Conservation (phyloP, 2,113 vertebrate genomes). For the Piprites chloris region DNA sequence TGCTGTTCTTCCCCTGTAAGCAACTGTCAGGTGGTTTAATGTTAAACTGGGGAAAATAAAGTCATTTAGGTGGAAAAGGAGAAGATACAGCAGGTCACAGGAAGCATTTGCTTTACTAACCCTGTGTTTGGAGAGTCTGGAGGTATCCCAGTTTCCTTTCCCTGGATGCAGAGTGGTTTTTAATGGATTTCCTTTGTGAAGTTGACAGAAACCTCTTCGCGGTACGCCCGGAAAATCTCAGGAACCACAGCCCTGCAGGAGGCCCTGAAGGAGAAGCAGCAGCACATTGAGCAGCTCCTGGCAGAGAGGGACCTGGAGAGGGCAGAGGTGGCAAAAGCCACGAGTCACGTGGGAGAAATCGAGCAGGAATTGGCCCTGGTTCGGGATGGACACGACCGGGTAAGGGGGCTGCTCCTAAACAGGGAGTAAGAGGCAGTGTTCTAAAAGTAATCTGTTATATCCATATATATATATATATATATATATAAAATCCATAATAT, state of each 20-base stretch:
- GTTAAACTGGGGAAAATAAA: not conserved
- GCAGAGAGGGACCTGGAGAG: constrained; percentile 94
- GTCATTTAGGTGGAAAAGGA: not conserved
- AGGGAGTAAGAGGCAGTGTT: not conserved
- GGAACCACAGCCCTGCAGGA: constrained; percentile 97
- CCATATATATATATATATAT: not conserved
- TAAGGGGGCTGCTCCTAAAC: constrained; percentile 41
- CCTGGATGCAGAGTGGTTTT: not conserved
- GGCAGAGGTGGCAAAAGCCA: constrained; percentile 95
- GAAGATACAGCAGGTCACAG: not conserved
- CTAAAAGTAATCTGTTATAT: not conserved
- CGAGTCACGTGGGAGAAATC: constrained; percentile 92
- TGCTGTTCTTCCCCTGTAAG: not conserved
- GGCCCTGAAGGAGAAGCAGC: constrained; percentile 97
- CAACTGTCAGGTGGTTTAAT: not conserved
- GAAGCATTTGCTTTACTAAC: constrained; percentile 26
- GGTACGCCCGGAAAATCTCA: constrained; percentile 95
- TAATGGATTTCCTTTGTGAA: constrained; percentile 66
- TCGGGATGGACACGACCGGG: constrained; percentile 93
- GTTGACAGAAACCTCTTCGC: constrained; percentile 96
- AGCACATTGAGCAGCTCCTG: constrained; percentile 97
- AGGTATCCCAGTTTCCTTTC: not conserved
- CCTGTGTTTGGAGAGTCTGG: not conserved
- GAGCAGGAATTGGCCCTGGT: constrained; percentile 89
- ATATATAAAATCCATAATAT: too few species aligned